Base-by-base conservation (phyloP, 2,797 vertebrate species). In the Oophaga sylvatica region DNA sequence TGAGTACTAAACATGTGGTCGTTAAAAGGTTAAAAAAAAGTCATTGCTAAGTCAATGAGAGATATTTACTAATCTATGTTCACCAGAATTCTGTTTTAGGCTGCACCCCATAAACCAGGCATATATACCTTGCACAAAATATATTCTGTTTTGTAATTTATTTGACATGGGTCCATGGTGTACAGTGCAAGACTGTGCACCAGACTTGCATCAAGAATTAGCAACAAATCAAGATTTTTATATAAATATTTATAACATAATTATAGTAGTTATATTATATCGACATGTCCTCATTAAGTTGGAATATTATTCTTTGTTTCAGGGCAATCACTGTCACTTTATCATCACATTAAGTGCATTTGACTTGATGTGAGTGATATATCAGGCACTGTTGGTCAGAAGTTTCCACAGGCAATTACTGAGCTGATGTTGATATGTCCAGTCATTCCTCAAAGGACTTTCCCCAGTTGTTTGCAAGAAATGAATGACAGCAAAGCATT, bases 401-500 rank as follows among this genome's bases (percentile, higher is more conserved):
- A 16, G 84, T 29, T 68, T 79, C 84, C 76, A 70, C 13, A 59
- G 76, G 76, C 76, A 79, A 86, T 79, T 85, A 65, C 62, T 31
- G 41, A 78, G 83, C 71, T 84, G 83, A 77, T 65, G 70, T 48
- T 76, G 59, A 75, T 77, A 84, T 84, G 71, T 84, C 83, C 83
- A 77, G 57, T 63, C 9, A 68, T 63, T 22, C 45, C 83, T 84
- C 84, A 77, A 56, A 85, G 75, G 84, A 48, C 41, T 65, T 65
- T 56, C 59, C 79, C 20, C 10, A 22, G 20, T 60, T 31, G n/a
- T 35, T 57, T 70, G 20, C 19, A 19, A 86, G 81, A 80, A 59
- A 71, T 86, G 65, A 86, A 86, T 80, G 77, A 86, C 85, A 80
- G 65, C 63, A 71, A 86, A 78, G 17, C 84, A 17, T 35, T 70